Evolutionary conservation across 2,113 vertebrate genomes (phyloP).

Genomic region (Vidua macroura): DNA sequence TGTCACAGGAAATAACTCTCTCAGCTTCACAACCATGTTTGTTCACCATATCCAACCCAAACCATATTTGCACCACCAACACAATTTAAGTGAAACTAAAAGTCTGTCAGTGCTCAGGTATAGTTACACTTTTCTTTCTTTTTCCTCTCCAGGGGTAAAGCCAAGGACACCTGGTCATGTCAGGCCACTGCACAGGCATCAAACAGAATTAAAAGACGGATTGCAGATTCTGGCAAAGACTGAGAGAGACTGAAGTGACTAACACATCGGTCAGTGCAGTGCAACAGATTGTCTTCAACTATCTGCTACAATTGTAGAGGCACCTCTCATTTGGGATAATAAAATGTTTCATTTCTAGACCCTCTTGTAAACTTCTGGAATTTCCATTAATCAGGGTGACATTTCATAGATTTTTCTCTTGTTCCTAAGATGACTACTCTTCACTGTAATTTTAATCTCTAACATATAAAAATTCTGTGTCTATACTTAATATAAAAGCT

Average conservation of each 20-base stretch:
- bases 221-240: background rate
- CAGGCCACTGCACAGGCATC: background rate
- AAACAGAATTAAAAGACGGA: background rate
- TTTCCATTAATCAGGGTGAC: background rate
- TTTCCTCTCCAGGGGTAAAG: background rate
- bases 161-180: background rate
- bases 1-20: background rate
- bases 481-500: background rate
- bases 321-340: background rate
- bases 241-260: background rate
- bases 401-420: background rate
- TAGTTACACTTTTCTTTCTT: background rate
- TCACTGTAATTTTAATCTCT: background rate
- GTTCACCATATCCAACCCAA: background rate
- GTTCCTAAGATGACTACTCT: background rate
- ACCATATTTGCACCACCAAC: background rate
- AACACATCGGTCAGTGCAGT: accelerated
- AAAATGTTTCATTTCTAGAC: background rate
- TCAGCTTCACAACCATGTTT: background rate
- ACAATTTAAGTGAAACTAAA: background rate
- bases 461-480: background rate
- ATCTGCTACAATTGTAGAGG: background rate
- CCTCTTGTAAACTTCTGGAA: background rate
- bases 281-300: background rate
- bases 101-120: background rate